These are phyloP conservation scores for Calcarius lapponicus DNA, from an alignment of 2,797 vertebrate species.

Conservation along the genomic window DNA sequence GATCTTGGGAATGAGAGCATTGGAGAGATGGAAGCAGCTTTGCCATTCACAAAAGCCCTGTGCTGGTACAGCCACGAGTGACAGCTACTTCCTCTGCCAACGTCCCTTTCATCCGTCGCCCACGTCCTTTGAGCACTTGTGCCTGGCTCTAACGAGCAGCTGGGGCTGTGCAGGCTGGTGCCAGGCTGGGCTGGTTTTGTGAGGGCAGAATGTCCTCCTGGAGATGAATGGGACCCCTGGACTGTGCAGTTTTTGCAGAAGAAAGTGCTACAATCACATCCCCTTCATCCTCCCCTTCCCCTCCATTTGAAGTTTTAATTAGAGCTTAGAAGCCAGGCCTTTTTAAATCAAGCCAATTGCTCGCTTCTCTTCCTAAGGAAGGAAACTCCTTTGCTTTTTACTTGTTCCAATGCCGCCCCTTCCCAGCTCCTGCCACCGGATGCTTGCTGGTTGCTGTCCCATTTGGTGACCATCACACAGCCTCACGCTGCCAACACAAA, in stretches of 20 bases:
- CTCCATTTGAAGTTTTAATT: slow-evolving; percentile 55
- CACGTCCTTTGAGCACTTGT: neutral
- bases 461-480: neutral
- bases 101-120: neutral
- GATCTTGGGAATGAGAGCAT: neutral
- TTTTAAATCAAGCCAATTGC: slow-evolving; percentile 55
- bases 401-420: neutral
- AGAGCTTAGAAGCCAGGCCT: slow-evolving; percentile 14
- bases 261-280: neutral
- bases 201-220: neutral
- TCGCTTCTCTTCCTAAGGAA: slow-evolving; percentile 49
- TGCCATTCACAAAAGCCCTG: neutral
- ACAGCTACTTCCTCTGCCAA: slow-evolving; percentile 13
- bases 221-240: slow-evolving; percentile 27
- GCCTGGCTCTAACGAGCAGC: slow-evolving; percentile 1
- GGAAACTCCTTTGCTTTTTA: slow-evolving; percentile 54
- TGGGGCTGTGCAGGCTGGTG: neutral
- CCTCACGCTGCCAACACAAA: neutral
- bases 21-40: neutral
- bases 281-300: slow-evolving; percentile 16
- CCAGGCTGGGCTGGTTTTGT: slow-evolving; percentile 24
- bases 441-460: neutral
- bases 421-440: neutral
- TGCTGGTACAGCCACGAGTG: neutral
- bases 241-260: neutral